Evolutionary conservation across 2,888 invertebrate genomes (phyloP), one percentile per base, ranked within the genome.

Genomic region (Platynereis dumerilii): DNA sequence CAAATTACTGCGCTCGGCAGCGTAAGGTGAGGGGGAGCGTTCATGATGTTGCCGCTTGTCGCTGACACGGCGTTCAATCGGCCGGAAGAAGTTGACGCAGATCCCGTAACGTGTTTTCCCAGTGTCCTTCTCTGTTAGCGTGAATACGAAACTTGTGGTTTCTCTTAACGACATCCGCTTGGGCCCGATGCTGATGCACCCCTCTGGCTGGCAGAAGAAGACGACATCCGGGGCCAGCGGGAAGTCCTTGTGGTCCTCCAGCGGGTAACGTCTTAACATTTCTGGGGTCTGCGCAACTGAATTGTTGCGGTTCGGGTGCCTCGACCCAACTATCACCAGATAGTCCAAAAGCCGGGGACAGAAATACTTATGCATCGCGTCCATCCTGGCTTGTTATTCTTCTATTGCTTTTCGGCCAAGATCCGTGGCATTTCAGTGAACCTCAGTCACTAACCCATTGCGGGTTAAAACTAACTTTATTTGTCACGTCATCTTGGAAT

Each of bases 201-300:
- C 99, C 86, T 99, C 99, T 1, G 99, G 99, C 85, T 99, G 99
- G 82, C 99, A 99, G 87, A 99, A 99, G 86, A 96, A 98, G 28
- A 98, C 96, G 90, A 99, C 97, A 85, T 99, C 99, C 80, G 95
- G 87, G 0, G 99, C 97, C 77, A 99, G 87, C 0, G 94, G 93
- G 84, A 99, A 99, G 86, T 99, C 99, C 60, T 92, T 91, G 86
- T 97, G 97, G 86, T 97, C 95, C 75, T 94, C 92, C 27, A 94
- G 88, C 1, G 97, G 97, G 84, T 96, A 98, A 17, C 87, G 90
- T 24, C 97, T 90, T 63, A 98, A 87, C 61, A 99, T 87, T 85
- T 98, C 96, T 17, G 98, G 98, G 15, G 93, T 91, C 91, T 96
- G 85, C 84, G 86, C 85, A 48, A 83, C 79, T 71, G 79, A 80